A percentile compares a stretch with the other conserved stretches of the same genome.
These are phyloP conservation scores for Pseudachorutes palmiensis DNA, from an alignment of 1,140 invertebrate species.

Conservation along the genomic window DNA sequence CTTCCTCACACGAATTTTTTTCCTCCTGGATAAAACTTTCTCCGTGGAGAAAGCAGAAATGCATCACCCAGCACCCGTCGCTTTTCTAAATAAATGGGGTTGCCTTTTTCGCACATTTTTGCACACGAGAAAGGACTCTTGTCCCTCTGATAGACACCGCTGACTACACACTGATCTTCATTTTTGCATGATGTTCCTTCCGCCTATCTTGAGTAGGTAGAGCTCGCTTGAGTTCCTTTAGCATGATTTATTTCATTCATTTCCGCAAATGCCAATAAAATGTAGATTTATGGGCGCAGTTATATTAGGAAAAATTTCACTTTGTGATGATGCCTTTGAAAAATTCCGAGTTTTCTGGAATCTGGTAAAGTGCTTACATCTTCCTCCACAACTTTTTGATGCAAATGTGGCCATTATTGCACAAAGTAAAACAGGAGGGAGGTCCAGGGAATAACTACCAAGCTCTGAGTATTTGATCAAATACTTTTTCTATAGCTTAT, in stretches of 20 bases:
- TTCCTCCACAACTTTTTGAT: background rate
- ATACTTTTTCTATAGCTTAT: background rate
- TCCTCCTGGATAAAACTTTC: slow-evolving; percentile 10
- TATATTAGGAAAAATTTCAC: slow-evolving; percentile 31
- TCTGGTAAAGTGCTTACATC: background rate
- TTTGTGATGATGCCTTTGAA: background rate
- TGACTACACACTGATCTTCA: background rate
- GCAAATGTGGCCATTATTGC: background rate
- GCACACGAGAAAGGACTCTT: background rate
- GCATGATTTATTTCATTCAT: slow-evolving; percentile 34
- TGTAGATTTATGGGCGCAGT: slow-evolving; percentile 34
- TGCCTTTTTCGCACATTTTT: too few species aligned
- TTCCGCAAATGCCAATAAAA: slow-evolving; percentile 36
- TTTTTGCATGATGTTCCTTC: background rate
- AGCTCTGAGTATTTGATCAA: background rate
- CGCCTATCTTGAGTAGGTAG: background rate
- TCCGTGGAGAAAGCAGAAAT: slow-evolving; percentile 7
- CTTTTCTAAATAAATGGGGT: too few species aligned
- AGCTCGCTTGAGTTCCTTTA: slow-evolving; percentile 17
- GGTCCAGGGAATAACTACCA: too few species aligned
- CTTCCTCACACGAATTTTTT: background rate
- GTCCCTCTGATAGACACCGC: background rate
- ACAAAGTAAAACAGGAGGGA: too few species aligned
- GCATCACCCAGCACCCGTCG: too few species aligned
- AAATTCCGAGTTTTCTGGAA: background rate